phyloP scores from a whole-genome alignment of 2,888 invertebrate species.

The Muscina levida region DNA sequence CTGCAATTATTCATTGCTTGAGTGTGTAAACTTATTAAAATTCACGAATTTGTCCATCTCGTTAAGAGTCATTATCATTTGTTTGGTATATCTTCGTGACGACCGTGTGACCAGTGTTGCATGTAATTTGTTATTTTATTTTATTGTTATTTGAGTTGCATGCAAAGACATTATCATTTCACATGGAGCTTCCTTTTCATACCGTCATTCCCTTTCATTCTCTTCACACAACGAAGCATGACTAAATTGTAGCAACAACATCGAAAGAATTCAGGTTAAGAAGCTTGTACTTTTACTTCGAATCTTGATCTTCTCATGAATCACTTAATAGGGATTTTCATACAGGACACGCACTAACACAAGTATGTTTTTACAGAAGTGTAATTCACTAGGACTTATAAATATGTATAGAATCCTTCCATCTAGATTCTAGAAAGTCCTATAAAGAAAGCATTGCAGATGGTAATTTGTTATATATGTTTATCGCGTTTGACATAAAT shows the following conservation, averaged over 20 bases:
- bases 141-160: slow-evolving; percentile 75
- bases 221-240: not conserved
- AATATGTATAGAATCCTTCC: too few relatives aligned
- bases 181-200: slow-evolving; percentile 69
- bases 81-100: slow-evolving; percentile 12
- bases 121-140: slow-evolving; percentile 78
- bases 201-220: not conserved
- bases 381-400: too few relatives aligned
- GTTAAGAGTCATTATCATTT: slow-evolving; percentile 13
- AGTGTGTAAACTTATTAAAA: slow-evolving; percentile 35
- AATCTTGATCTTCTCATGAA: too few relatives aligned
- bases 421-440: too few relatives aligned
- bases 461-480: too few relatives aligned
- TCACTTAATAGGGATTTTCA: too few relatives aligned
- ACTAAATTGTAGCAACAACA: slow-evolving; percentile 14
- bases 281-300: too few relatives aligned
- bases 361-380: too few relatives aligned
- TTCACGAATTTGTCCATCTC: slow-evolving; percentile 20
- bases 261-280: slow-evolving; percentile 5
- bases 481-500: too few relatives aligned
- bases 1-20: not conserved
- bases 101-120: slow-evolving; percentile 74
- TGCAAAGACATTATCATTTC: slow-evolving; percentile 69
- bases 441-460: too few relatives aligned
- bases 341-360: too few relatives aligned